Evolutionary conservation across 2,113 vertebrate species (phyloP).

Genomic region (Hyperopisus bebe): DNA sequence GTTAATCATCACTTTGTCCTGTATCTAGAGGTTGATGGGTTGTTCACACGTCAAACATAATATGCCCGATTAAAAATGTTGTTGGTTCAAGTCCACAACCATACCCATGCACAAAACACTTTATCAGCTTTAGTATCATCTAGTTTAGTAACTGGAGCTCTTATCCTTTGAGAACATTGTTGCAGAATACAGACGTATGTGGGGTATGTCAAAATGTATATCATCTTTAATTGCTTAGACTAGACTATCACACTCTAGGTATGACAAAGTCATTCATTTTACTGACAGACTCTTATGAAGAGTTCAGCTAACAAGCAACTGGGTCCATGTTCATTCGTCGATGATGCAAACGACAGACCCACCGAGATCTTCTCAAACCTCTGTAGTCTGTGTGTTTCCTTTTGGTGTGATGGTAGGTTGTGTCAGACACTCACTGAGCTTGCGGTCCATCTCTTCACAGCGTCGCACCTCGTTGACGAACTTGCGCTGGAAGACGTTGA

Average conservation of each 20-base stretch:
- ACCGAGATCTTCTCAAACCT: background rate
- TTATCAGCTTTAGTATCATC: background rate
- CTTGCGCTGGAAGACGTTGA: conserved; percentile 96
- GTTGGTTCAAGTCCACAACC: background rate
- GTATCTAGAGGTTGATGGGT: background rate
- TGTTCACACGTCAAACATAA: background rate
- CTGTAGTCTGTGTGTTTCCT: background rate
- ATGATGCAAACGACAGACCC: background rate
- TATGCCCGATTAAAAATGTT: background rate
- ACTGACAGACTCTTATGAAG: background rate
- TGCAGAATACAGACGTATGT: background rate
- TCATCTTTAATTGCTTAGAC: background rate
- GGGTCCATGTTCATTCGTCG: background rate
- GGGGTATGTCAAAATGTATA: background rate
- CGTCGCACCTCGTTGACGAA: conserved; percentile 95
- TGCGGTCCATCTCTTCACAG: conserved; percentile 97
- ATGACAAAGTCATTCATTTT: background rate
- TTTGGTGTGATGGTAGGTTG: background rate
- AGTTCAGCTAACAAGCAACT: background rate
- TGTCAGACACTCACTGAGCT: conserved; percentile 70
- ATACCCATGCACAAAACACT: background rate
- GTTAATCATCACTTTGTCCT: background rate
- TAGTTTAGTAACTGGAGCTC: background rate
- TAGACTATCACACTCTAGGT: background rate
- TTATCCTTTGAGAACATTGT: background rate